A percentile compares a stretch with the other conserved stretches of the same genome.
phyloP scores from a whole-genome alignment of 2,113 vertebrate genomes.

The Saccopteryx bilineata region DNA sequence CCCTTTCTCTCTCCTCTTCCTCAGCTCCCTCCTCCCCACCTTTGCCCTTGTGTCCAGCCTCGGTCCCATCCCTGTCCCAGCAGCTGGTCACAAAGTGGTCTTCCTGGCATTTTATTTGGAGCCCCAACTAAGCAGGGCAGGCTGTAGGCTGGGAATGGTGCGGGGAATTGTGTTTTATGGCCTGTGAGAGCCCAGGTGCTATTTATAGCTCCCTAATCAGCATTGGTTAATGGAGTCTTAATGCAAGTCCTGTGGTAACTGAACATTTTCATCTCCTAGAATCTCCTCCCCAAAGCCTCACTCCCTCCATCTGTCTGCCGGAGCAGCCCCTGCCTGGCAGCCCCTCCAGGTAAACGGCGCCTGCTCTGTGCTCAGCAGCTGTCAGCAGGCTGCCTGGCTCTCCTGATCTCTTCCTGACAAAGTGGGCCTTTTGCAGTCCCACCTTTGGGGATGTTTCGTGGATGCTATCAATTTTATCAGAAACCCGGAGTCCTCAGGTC shows the following conservation, averaged over 20 bases:
- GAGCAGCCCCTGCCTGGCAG: neutral
- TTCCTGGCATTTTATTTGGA: slow-evolving; percentile 80
- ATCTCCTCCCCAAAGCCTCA: neutral
- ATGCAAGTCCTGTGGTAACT: slow-evolving; percentile 17
- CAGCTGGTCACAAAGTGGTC: slow-evolving; percentile 31
- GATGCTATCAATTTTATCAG: neutral
- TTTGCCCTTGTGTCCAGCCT: neutral
- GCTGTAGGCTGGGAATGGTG: slow-evolving; percentile 28
- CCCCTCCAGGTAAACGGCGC: neutral
- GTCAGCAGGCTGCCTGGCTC: neutral
- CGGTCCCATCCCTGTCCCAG: neutral
- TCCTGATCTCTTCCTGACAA: neutral
- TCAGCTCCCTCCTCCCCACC: neutral
- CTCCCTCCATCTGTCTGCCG: neutral
- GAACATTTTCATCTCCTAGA: neutral
- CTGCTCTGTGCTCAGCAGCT: neutral
- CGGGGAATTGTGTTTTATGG: slow-evolving; percentile 67
- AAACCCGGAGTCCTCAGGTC: slow-evolving; percentile 13
- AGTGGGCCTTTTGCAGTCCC: neutral
- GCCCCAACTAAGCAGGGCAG: slow-evolving; percentile 64
- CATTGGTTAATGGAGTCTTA: slow-evolving; percentile 73
- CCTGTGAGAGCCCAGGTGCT: slow-evolving; percentile 38
- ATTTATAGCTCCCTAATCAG: slow-evolving; percentile 76
- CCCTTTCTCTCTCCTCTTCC: neutral
- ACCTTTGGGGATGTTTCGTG: neutral